phyloP scores from a whole-genome alignment of 2,888 invertebrate genomes.

The Noctua janthe region DNA sequence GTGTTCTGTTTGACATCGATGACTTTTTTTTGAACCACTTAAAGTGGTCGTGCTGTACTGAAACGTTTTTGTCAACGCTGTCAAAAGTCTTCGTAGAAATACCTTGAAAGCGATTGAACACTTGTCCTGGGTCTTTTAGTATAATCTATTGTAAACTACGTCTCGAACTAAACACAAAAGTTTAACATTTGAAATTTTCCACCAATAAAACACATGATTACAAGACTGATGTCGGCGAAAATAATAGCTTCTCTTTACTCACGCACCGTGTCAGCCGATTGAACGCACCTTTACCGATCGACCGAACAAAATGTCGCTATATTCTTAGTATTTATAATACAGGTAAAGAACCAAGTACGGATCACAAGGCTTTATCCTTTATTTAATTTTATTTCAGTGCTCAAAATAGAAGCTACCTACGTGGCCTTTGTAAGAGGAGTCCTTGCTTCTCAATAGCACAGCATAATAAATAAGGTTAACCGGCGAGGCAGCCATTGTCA shows the following conservation, averaged over 20 bases:
- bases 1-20: no score
- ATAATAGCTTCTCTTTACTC: slow-evolving; percentile 17
- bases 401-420: slow-evolving; percentile 32
- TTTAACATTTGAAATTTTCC: background rate
- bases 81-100: no score
- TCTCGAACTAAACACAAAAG: background rate
- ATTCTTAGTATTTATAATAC: slow-evolving; percentile 30
- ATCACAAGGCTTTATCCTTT: slow-evolving; percentile 49
- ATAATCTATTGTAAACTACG: background rate
- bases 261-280: slow-evolving; percentile 13
- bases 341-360: slow-evolving; percentile 22
- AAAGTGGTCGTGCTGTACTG: background rate
- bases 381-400: slow-evolving; percentile 43
- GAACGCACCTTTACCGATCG: slow-evolving; percentile 3
- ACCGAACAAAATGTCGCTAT: slow-evolving; percentile 42
- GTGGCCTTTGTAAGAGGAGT: slow-evolving; percentile 38
- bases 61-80: background rate
- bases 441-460: slow-evolving; percentile 29
- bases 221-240: background rate
- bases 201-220: slow-evolving; percentile 1
- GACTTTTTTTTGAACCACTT: no score
- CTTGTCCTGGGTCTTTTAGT: no score
- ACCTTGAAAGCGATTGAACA: no score
- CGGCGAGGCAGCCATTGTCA: slow-evolving; percentile 35
- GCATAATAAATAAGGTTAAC: slow-evolving; percentile 59